Percentiles rank a stretch among this genome's conserved stretches.
phyloP scores from a whole-genome alignment of 2,797 vertebrate genomes.

The Neopelma chrysocephalum region DNA sequence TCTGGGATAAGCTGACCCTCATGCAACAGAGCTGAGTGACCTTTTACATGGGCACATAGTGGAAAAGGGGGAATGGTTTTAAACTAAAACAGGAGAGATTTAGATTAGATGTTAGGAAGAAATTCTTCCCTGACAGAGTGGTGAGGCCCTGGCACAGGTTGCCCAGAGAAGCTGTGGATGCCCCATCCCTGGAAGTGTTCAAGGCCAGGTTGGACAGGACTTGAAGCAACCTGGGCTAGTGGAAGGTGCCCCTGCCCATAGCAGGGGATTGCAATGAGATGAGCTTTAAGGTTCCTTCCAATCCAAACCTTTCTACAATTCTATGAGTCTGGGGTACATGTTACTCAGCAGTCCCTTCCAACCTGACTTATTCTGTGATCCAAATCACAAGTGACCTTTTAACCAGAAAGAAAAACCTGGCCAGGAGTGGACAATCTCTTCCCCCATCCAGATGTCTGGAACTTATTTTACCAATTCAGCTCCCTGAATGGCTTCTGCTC shows the following conservation, averaged over 20 bases:
- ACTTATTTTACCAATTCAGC: background rate
- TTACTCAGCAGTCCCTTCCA: background rate
- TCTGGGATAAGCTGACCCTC: background rate
- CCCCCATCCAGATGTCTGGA: background rate
- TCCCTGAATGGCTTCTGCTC: background rate
- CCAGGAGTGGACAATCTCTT: background rate
- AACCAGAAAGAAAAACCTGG: background rate
- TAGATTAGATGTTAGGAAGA: background rate
- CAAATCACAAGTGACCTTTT: background rate
- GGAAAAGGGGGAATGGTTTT: background rate
- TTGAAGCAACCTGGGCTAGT: rapidly evolving
- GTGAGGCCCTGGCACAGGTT: rapidly evolving
- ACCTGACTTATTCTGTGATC: background rate
- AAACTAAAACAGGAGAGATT: background rate
- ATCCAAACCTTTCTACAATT: background rate
- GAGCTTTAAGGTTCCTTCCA: background rate
- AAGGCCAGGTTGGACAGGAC: rapidly evolving
- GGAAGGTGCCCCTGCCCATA: rapidly evolving
- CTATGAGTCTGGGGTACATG: background rate
- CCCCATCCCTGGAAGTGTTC: rapidly evolving
- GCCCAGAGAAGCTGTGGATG: background rate
- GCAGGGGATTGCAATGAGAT: too few species aligned
- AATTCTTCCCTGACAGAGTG: rapidly evolving
- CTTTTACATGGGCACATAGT: background rate
- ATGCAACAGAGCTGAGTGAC: background rate